These are phyloP conservation scores for Oreocharis arfaki DNA, from an alignment of 2,113 vertebrate genomes.

Conservation along the genomic window DNA sequence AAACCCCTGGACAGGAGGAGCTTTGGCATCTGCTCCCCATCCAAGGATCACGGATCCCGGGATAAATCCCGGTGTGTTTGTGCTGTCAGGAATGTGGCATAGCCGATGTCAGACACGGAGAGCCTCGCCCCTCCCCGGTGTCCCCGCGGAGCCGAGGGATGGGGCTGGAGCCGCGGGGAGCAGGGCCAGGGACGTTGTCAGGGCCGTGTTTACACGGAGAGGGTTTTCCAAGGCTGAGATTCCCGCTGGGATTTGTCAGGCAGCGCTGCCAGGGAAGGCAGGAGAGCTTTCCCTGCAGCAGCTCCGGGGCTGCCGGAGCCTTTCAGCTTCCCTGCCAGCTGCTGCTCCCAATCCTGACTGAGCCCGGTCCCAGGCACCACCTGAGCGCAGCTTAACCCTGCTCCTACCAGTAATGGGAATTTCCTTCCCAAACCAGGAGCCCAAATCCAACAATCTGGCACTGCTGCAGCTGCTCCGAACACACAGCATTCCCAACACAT, in stretches of 20 bases:
- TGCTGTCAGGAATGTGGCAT: background rate
- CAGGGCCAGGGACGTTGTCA: background rate
- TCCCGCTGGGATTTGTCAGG: background rate
- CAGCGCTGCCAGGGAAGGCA: background rate
- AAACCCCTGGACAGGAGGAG: rapidly evolving
- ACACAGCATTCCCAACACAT: background rate
- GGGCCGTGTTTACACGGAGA: background rate
- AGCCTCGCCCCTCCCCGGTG: background rate
- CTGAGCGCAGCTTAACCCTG: rapidly evolving
- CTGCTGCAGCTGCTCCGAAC: background rate
- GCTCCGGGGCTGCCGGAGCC: background rate
- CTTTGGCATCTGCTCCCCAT: background rate
- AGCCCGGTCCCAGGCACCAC: background rate
- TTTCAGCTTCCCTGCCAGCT: background rate
- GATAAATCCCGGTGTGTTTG: background rate
- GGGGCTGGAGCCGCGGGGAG: background rate
- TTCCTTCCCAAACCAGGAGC: background rate
- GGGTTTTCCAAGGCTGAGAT: background rate
- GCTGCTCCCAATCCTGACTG: background rate
- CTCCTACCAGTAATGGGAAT: no score
- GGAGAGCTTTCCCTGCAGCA: background rate
- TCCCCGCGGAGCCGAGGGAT: background rate
- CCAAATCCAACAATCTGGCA: background rate
- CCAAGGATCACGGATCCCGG: background rate
- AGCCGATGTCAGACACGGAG: background rate